A percentile compares a stretch with the other conserved stretches of the same genome.
Conservation (phyloP, 2,888 invertebrate species). For the Busseola fusca region DNA sequence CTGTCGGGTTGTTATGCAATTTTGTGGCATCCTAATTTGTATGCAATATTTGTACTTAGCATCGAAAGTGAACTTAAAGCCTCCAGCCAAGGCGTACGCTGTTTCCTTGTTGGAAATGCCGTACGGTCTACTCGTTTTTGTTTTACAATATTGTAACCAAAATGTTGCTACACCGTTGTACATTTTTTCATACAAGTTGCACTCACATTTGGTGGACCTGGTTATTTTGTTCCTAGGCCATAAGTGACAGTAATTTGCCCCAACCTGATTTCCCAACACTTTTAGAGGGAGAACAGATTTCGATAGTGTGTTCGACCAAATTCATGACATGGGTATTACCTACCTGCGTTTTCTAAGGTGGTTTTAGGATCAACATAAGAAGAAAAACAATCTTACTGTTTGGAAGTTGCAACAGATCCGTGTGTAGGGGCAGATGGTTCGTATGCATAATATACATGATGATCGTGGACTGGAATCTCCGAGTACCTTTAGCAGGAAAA, state of each 20-base stretch:
- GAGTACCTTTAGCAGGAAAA: slow-evolving; percentile 70
- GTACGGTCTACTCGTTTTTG: background rate
- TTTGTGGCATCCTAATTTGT: too few relatives aligned
- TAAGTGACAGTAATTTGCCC: background rate
- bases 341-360: background rate
- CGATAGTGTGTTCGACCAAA: background rate
- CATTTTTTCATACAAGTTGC: background rate
- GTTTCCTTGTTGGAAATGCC: background rate
- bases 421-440: slow-evolving; percentile 74
- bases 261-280: background rate
- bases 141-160: background rate
- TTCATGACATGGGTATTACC: background rate
- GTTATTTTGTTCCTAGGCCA: background rate
- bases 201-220: background rate
- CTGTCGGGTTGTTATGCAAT: too few relatives aligned
- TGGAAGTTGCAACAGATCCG: slow-evolving; percentile 72
- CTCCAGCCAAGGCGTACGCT: too few relatives aligned
- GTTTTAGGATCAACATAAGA: slow-evolving; percentile 5
- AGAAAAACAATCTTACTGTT: slow-evolving; percentile 74
- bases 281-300: background rate
- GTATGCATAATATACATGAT: slow-evolving; percentile 79
- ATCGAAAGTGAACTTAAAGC: too few relatives aligned
- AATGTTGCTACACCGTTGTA: background rate
- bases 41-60: too few relatives aligned
- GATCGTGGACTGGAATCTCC: slow-evolving; percentile 78